Evolutionary conservation across 2,113 vertebrate genomes (phyloP), one percentile per base, ranked within the genome.

Genomic region (Antigone vipio): DNA sequence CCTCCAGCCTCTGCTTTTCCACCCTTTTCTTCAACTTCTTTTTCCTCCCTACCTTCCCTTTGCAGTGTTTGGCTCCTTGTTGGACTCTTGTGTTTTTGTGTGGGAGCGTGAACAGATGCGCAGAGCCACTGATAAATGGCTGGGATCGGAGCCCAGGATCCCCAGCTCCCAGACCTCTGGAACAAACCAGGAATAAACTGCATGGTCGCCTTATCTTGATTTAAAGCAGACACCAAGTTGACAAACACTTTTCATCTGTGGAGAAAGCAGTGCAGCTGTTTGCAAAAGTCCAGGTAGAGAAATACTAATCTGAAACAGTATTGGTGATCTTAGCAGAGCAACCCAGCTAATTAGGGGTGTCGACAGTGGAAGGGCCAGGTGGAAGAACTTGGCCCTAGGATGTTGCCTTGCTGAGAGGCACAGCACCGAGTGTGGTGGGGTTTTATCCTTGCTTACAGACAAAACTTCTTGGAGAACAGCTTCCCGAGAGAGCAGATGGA

Each of bases 171-270:
- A 58, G 44, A 7, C 5, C 21, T 49, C 47, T 26, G 38, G 66
- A 62, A 66, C 5, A 35, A 67, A 60, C n/a, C 2, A 2, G 52
- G 56, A 79, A 49, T 34, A 49, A 85, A 62, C 29, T 26, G 22
- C 22, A 8, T 32, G 42, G 58, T 8, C 3, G 0, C 55, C 29
- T 77, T n/a, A 27, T 52, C 40, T n/a, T 20, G 11, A 21, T 76
- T 85, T 64, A 58, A 69, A 52, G 66, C 29, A n/a, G 56, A 49
- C 18, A 22, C 26, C 5, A 6, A 38, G 16, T 0, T 58, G 27
- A 42, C 5, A 23, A 69, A 23, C 0, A 0, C 4, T 6, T 47
- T 58, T 60, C 34, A 44, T 50, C 56, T 45, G 15, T n/a, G 47
- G 53, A 59, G 62, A 34, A 56, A 29, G 45, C 18, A 0, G 4